Evolutionary conservation across 1,140 invertebrate species (phyloP).

Genomic region (Aphis gossypii): DNA sequence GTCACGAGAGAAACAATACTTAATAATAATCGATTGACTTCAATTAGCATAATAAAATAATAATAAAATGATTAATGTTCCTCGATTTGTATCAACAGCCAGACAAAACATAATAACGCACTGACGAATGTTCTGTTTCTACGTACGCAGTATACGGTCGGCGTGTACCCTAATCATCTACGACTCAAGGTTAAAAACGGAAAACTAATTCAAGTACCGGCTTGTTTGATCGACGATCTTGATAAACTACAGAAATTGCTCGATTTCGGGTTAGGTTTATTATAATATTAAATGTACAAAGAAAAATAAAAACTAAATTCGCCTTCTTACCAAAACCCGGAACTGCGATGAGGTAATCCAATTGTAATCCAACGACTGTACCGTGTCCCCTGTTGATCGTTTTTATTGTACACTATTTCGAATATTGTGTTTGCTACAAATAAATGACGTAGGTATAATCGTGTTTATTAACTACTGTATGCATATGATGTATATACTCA

Average conservation of each 20-base stretch:
- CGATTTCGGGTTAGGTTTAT: not conserved
- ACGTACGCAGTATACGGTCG: not conserved
- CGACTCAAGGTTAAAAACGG: not conserved
- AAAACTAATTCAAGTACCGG: not conserved
- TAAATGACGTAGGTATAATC: too few species aligned
- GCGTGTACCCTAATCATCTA: too few species aligned
- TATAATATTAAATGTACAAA: not conserved
- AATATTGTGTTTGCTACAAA: not conserved
- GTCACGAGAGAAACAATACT: not conserved
- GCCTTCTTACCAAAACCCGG: not conserved
- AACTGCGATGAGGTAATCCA: not conserved
- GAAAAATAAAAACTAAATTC: not conserved
- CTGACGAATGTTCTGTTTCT: not conserved
- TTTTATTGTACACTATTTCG: not conserved
- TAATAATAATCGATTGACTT: not conserved
- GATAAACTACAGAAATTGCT: not conserved
- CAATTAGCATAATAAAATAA: not conserved
- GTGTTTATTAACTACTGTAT: too few species aligned
- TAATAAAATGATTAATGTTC: not conserved
- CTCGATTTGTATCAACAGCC: not conserved
- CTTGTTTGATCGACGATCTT: not conserved
- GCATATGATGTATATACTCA: too few species aligned
- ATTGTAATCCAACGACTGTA: not conserved
- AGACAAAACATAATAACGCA: not conserved
- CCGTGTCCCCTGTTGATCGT: not conserved